phyloP scores from a whole-genome alignment of 1,140 invertebrate genomes.

The Chymomyza costata region DNA sequence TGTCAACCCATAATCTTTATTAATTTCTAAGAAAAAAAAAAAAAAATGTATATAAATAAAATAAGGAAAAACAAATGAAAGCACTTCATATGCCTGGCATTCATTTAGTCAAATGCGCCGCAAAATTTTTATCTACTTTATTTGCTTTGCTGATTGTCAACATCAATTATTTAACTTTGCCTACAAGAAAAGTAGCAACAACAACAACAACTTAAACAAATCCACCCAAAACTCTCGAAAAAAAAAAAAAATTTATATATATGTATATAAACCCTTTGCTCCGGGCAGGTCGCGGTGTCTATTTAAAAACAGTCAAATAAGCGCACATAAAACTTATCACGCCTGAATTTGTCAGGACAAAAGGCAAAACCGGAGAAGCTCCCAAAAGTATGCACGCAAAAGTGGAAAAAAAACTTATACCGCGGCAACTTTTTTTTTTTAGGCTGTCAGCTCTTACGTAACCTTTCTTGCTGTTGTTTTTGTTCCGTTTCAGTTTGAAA shows the following conservation, averaged over 20 bases:
- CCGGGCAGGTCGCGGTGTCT: too few species aligned
- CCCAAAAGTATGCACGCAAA: conserved; percentile 24
- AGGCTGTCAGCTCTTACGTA: conserved; percentile 21
- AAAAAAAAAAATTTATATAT: conserved; percentile 30
- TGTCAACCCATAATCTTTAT: too few species aligned
- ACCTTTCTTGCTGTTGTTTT: conserved; percentile 29
- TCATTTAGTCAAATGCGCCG: too few species aligned
- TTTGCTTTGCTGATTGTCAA: conserved; percentile 73
- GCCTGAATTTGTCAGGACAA: conserved; percentile 73
- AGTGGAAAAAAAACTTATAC: conserved; percentile 3
- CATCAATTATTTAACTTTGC: conserved; percentile 74
- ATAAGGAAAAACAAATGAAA: conserved; percentile 12
- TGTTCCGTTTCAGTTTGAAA: conserved; percentile 14
- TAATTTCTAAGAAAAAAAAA: too few species aligned
- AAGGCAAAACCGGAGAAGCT: conserved; percentile 37
- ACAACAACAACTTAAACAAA: too few species aligned
- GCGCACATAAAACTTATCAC: conserved; percentile 72
- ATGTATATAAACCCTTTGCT: conserved; percentile 15
- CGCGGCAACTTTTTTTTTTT: conserved; percentile 33
- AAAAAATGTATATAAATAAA: too few species aligned
- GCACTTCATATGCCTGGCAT: conserved; percentile 37
- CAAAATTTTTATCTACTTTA: conserved; percentile 60
- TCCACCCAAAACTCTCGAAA: neutral
- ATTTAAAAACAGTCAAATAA: conserved; percentile 74
- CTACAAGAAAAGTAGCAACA: conserved; percentile 8